These are phyloP conservation scores for Hemicentrotus pulcherrimus DNA, from an alignment of 35 echinoderm and acorn worm genomes.

Conservation along the genomic window DNA sequence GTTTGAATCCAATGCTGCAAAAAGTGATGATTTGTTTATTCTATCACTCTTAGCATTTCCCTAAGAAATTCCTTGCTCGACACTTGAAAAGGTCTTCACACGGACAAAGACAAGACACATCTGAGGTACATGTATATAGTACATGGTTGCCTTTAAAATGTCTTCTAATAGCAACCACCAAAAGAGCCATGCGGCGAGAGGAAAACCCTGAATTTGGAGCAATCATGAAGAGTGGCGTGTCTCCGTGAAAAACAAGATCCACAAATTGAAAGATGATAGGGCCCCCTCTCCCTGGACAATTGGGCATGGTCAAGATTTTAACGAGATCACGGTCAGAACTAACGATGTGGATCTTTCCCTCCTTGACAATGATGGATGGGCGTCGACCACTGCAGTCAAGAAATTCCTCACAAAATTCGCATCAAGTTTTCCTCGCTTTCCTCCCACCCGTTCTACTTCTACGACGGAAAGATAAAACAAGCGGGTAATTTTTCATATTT, in stretches of 20 bases:
- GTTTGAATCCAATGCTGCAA: neutral
- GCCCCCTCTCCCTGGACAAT: neutral
- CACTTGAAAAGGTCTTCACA: neutral
- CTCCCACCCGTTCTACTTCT: neutral
- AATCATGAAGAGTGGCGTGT: neutral
- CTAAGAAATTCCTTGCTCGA: neutral
- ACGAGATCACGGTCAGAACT: constrained; percentile 9
- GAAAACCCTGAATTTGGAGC: neutral
- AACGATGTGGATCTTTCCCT: neutral
- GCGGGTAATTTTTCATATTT: neutral
- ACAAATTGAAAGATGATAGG: constrained; percentile 18
- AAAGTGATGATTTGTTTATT: neutral
- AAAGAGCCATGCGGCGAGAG: neutral
- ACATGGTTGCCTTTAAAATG: neutral
- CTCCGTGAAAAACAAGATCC: neutral
- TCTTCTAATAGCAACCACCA: neutral
- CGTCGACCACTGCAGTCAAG: neutral
- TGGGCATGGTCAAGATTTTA: constrained; percentile 2
- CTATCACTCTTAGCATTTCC: neutral
- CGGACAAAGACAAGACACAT: neutral
- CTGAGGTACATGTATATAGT: neutral
- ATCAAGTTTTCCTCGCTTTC: neutral
- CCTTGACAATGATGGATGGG: neutral
- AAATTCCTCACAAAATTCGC: neutral
- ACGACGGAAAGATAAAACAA: neutral